Evolutionary conservation across 30 jellyfish, hydroid and myxozoan genomes (phyloP), one percentile per base, ranked within the genome.

Genomic region (Cassiopea xamachana): DNA sequence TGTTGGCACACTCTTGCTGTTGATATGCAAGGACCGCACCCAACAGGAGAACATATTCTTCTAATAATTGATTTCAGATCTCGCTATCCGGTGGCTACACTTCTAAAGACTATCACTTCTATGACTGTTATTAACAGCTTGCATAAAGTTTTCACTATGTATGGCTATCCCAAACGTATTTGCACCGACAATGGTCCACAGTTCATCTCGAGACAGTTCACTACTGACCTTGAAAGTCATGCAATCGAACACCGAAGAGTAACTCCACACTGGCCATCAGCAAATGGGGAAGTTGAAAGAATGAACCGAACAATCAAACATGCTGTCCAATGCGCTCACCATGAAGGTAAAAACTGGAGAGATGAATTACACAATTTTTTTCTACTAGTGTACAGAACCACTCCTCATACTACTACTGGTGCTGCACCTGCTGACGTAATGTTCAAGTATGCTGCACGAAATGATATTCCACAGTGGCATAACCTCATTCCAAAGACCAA

Each of bases 171-270:
- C 64, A 55, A 55, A 10, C 64, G 64, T 10, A 55, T 75, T 48
- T 43, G 46, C 59, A 19, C 85, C 59, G 85, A 75, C 85, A 75
- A 75, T 48, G 85, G 85, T 75, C 85, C 85, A 19, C 85, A 75
- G 62, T 1, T 75, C 50, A 75, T 75, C 43, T 19, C 62, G 7
- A 46, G 50, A 10, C 44, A 39, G 19, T 75, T 75, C 50, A 75
- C 85, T n/a, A 8, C 59, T 8, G 13, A 43, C 62, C 75, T 75
- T 19, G 7, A 75, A 75, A 19, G 50, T 75, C 73, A 75, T 48
- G 68, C 45, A 16, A 75, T 75, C 73, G 73, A 45, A n/a, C 85
- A 75, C 50, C 85, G 85, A 19, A 7, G 50, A 75, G 85, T 75
- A 7, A 75, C 68, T 75, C 85, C 85, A 7, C 50, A 75, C 73